Evolutionary conservation across 2,113 vertebrate genomes (phyloP), one percentile per base, ranked within the genome.

Genomic region (Hypocryptadius cinnamomeus): DNA sequence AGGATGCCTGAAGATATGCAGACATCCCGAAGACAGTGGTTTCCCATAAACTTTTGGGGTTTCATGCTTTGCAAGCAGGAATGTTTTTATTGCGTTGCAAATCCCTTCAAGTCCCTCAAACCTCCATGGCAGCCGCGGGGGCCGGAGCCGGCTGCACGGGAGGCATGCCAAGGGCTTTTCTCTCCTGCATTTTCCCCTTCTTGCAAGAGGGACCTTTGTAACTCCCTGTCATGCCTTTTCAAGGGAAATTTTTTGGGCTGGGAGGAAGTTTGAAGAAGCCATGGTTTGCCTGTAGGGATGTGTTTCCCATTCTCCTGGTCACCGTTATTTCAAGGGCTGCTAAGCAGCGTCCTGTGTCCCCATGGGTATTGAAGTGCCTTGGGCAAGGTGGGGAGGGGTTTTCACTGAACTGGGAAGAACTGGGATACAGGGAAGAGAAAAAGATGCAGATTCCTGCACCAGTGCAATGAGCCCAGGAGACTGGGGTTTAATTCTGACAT

Each of bases 1-100:
- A 96, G 94, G 97, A 97, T 96, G 94, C 96, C 96, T 64, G 91
- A 95, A 97, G 96, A 89, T 96, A 97, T 97, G 97, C 96, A 97
- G 97, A 97, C 97, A 85, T 87, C 89, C 93, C 30, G 18, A 97
- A 97, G 97, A 97, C 97, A 96, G 97, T 96, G 97, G 97, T 97
- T 97, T 96, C 95, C 92, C 95, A 95, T 96, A 96, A 96, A 96
- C 91, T 95, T 95, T 90, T 94, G 89, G 95, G 97, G 96, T 97
- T 97, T 97, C 91, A 95, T 95, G 96, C 96, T 93, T 94, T 95
- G 94, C 91, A 76, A 78, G 87, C 96, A 95, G 89, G 95, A 97
- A 97, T 97, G 96, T 97, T 97, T 96, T 96, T 85, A 96, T 95
- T 96, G 96, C 73, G 0, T 95, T 2, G 65, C 94, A 81, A 85